These are phyloP conservation scores for Babylonia areolata DNA, from an alignment of 1,140 invertebrate genomes.

Conservation along the genomic window DNA sequence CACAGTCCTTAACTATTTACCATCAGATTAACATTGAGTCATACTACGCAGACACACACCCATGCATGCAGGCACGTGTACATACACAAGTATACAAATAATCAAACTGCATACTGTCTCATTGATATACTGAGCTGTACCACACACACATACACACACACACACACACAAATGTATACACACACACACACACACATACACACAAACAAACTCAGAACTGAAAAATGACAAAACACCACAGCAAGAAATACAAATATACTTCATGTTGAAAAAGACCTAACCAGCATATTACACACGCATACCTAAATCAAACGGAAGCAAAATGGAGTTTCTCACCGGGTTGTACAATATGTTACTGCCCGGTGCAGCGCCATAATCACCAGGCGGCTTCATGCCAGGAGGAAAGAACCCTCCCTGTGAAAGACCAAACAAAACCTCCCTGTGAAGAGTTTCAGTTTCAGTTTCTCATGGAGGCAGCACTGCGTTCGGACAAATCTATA, in stretches of 20 bases:
- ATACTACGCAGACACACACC: background rate
- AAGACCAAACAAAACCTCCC: conserved; percentile 1
- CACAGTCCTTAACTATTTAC: background rate
- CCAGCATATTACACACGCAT: no score
- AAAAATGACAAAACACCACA: no score
- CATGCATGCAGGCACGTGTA: background rate
- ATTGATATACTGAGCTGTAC: no score
- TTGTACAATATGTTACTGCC: background rate
- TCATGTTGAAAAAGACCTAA: no score
- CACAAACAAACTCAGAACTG: no score
- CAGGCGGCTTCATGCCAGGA: background rate
- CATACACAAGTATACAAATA: background rate
- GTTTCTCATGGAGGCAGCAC: no score
- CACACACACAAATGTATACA: background rate
- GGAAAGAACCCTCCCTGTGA: conserved; percentile 4
- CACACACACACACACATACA: background rate
- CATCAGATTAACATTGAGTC: no score
- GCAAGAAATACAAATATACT: no score
- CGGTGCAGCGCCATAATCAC: background rate
- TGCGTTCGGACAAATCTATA: no score
- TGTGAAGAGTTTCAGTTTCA: no score
- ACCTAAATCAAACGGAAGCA: background rate
- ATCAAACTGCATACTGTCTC: no score
- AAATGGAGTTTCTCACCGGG: background rate
- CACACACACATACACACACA: background rate